Base-by-base conservation (phyloP, 2,888 invertebrate genomes). In the Spilarctia lutea region DNA sequence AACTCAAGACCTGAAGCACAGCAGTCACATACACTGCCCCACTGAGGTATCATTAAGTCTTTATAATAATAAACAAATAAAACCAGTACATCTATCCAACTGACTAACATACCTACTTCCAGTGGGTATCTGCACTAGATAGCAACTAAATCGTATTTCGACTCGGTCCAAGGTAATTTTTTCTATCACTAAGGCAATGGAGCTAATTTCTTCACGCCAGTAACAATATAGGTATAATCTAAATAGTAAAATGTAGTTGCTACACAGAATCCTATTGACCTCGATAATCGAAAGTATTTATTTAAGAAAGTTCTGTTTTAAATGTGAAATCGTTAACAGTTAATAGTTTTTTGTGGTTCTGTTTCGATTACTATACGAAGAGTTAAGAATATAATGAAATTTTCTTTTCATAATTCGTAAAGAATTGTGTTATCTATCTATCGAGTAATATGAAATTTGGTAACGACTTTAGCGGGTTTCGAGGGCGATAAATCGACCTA, bases 281-380 rank as follows among this genome's bases (percentile, higher is more conserved):
- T 83, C 84, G 77, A 78, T 83, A 79, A 78, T 82, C 75, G 73
- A 56, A 73, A 72, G 42, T 84, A 83, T 83, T 83, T 84, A 79
- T 81, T 72, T 84, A 80, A 75, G 74, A 75, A 80, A 82, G 75
- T 80, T 84, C 83, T 83, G 82, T 83, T 83, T 83, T 79, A 71
- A 74, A 82, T 73, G 75, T 84, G 77, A 74, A 75, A 74, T 76
- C 78, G 72, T 82, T 76, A 83, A 75, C 73, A 73, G 72, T n/a
- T 56, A 63, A 73, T 73, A 30, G 52, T 48, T 56, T 56, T 42
- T 42, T 27, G 56, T 68, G 65, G 30, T 39, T 24, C 48, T 42
- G 68, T 73, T 68, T 68, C 30, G 27, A 68, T 68, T 33, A 45
- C 42, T 35, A 16, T 60, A 16, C 4, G 6, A 30, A 56, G n/a